Base-by-base conservation (phyloP, 1,140 invertebrate species). In the Cardiocondyla obscurior region DNA sequence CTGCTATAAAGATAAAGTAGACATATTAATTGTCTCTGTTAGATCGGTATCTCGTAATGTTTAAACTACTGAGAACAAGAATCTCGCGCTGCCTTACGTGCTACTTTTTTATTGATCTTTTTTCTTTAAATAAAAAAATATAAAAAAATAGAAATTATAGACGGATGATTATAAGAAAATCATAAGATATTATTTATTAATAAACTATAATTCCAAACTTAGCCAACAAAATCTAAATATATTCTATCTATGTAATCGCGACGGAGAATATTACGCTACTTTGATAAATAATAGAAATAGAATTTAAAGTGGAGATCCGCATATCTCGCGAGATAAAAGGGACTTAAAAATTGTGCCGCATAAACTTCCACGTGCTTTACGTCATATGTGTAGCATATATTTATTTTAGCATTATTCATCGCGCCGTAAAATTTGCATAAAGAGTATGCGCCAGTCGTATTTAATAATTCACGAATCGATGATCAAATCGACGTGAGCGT, bases 401-500 rank as follows among this genome's bases (percentile, higher is more conserved):
- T n/a, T n/a, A n/a, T n/a, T n/a, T n/a, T n/a, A n/a, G n/a, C n/a
- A n/a, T 73, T 58, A 81, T 4, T 36, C 7, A 16, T 16, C 8
- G 39, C 53, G 33, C n/a, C 49, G 36, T 44, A 22, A 28, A 7
- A 81, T 19, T 81, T 73, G 16, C 77, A 55, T 57, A 42, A 51
- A 22, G 2, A 14, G 16, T 30, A 46, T 12, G 19, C n/a, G 76
- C 72, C 44, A 46, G 64, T 39, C 46, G 49, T n/a, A 70, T 25
- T 70, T 81, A 39, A 62, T 62, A 62, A 81, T 81, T 81, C 72
- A 81, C 64, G 22, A 58, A 19, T n/a, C 77, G 67, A 58, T 73
- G 67, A 53, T 79, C 46, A 44, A 69, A 44, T 25, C 10, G 33
- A 67, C 49, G 39, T 25, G 39, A 58, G 22, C 46, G 46, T 79